phyloP scores from a whole-genome alignment of 2,113 vertebrate genomes.

The Falco punctatus region DNA sequence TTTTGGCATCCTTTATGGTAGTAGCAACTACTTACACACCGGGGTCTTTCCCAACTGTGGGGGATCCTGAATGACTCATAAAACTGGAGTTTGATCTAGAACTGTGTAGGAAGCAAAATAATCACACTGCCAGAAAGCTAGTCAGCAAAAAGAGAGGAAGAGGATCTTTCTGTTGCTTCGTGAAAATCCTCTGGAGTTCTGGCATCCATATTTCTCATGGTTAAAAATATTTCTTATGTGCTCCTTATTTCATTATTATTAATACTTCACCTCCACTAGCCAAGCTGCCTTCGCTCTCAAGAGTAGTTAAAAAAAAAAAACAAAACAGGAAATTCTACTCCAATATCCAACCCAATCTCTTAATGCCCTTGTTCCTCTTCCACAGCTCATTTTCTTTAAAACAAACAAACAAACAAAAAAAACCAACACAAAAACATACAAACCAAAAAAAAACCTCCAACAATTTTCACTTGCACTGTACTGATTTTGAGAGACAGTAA shows the following conservation, averaged over 20 bases:
- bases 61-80: conserved; percentile 43
- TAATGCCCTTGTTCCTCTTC: background rate
- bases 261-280: background rate
- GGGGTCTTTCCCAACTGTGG: conserved; percentile 36
- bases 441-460: no score
- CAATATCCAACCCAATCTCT: background rate
- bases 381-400: background rate
- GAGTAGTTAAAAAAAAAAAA: background rate
- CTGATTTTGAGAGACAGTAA: background rate
- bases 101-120: conserved; percentile 50
- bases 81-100: conserved; percentile 29
- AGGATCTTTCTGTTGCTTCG: background rate
- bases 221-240: background rate
- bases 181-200: background rate
- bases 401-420: no score
- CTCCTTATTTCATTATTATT: background rate
- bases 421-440: no score
- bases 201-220: background rate
- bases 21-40: background rate
- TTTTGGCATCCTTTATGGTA: background rate
- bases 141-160: conserved; percentile 8
- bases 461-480: background rate
- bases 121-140: conserved; percentile 16
- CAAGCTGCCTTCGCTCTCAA: background rate
- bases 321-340: background rate